Evolutionary conservation across 2,888 invertebrate species (phyloP).

Genomic region (Saturnia pavonia): DNA sequence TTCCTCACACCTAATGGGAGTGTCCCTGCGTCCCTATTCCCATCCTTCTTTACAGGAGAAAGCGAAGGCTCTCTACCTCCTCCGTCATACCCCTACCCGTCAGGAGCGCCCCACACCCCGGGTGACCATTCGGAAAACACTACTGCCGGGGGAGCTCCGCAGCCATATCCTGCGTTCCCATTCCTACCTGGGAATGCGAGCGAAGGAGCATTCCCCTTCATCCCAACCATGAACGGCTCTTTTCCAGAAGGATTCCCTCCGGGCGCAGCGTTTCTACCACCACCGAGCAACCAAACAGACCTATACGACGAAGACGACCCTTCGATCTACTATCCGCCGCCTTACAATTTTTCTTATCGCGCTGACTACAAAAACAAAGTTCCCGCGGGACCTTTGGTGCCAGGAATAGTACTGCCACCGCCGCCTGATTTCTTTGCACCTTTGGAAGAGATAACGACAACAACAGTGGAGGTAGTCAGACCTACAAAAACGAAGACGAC

Average conservation of each 20-base stretch:
- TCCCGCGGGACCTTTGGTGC: conserved; percentile 92
- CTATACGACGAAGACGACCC: conserved; percentile 95
- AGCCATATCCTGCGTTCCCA: conserved; percentile 84
- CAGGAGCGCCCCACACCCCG: conserved; percentile 78
- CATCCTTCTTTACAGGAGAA: conserved; percentile 85
- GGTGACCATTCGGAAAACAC: conserved; percentile 84
- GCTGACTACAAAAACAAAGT: conserved; percentile 89
- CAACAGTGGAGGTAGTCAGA: conserved; percentile 56
- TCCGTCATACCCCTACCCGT: conserved; percentile 83
- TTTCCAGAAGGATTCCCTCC: conserved; percentile 81
- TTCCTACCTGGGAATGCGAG: conserved; percentile 82
- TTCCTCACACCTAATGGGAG: conserved; percentile 91
- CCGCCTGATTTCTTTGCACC: conserved; percentile 93
- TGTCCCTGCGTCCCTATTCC: conserved; percentile 86
- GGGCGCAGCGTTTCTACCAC: conserved; percentile 83
- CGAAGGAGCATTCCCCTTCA: conserved; percentile 80
- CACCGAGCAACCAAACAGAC: conserved; percentile 88
- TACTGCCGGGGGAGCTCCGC: conserved; percentile 85
- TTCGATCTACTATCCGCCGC: conserved; percentile 94
- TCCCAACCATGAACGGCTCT: conserved; percentile 80
- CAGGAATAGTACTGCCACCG: conserved; percentile 93
- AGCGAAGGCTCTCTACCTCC: conserved; percentile 78
- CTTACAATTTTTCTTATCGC: conserved; percentile 93
- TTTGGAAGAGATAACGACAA: conserved; percentile 78
- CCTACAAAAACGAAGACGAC: conserved; percentile 65